Evolutionary conservation across 2,113 vertebrate genomes (phyloP).

Genomic region (Sphyrna mokarran): DNA sequence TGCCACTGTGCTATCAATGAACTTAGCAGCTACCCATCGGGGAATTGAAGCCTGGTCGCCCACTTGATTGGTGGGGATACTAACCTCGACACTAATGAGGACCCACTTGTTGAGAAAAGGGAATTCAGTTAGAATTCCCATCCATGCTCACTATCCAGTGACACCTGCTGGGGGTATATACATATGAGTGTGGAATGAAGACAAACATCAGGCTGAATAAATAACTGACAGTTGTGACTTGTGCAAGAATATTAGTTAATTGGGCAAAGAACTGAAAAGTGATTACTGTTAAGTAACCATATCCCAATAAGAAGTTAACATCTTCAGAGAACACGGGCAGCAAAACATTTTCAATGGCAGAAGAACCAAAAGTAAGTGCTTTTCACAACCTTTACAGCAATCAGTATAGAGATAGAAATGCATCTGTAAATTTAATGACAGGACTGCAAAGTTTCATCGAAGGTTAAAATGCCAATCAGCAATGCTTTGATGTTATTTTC

Average conservation of each 20-base stretch:
- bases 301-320: neutral
- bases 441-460: neutral
- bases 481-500: neutral
- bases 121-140: neutral
- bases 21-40: too few relatives aligned
- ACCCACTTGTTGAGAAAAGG: neutral
- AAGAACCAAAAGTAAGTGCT: neutral
- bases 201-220: neutral
- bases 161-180: neutral
- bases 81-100: too few relatives aligned
- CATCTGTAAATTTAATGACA: neutral
- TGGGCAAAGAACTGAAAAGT: neutral
- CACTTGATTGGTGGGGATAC: too few relatives aligned
- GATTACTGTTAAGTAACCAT: neutral
- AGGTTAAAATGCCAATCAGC: neutral
- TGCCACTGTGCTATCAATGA: too few relatives aligned
- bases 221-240: neutral
- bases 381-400: neutral
- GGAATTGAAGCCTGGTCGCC: too few relatives aligned
- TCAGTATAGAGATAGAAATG: neutral
- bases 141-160: neutral
- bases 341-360: neutral
- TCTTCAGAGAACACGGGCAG: neutral
- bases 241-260: neutral
- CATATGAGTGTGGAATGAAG: neutral